A percentile compares a stretch with the other conserved stretches of the same genome.
These are phyloP conservation scores for Cacatua alba DNA, from an alignment of 2,113 vertebrate species.

Conservation along the genomic window DNA sequence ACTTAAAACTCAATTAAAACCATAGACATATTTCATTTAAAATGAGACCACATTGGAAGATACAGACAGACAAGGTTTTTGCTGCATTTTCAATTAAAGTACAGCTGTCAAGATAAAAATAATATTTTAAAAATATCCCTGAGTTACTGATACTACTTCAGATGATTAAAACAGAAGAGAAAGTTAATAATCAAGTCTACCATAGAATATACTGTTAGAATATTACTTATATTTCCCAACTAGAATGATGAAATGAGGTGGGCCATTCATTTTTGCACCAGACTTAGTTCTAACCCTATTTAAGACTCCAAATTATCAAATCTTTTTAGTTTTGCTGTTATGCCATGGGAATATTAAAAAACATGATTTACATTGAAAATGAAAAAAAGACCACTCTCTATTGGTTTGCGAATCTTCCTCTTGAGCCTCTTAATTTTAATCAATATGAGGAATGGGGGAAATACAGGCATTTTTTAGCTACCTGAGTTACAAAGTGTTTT, in stretches of 20 bases:
- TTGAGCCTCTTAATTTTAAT: neutral
- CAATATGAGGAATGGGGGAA: neutral
- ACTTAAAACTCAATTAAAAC: constrained; percentile 40
- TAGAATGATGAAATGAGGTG: neutral
- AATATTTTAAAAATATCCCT: neutral
- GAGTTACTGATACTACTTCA: constrained; percentile 34
- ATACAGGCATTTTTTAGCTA: neutral
- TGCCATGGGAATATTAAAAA: neutral
- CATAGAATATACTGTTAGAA: neutral
- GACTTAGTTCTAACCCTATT: neutral
- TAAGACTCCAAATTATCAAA: neutral
- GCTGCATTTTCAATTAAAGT: constrained; percentile 35
- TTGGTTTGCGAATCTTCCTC: neutral
- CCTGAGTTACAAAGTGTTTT: neutral
- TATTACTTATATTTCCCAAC: neutral
- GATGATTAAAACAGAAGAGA: constrained; percentile 46
- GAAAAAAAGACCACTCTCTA: neutral
- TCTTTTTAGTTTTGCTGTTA: neutral
- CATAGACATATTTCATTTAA: constrained; percentile 24
- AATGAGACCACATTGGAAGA: constrained; percentile 13
- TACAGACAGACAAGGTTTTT: constrained; percentile 13
- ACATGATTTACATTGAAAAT: neutral
- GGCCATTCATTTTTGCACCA: neutral
- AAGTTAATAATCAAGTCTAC: constrained; percentile 21
- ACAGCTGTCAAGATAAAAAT: constrained; percentile 50